Evolutionary conservation across 2,113 vertebrate genomes (phyloP).

Genomic region (Dasyornis broadbenti): DNA sequence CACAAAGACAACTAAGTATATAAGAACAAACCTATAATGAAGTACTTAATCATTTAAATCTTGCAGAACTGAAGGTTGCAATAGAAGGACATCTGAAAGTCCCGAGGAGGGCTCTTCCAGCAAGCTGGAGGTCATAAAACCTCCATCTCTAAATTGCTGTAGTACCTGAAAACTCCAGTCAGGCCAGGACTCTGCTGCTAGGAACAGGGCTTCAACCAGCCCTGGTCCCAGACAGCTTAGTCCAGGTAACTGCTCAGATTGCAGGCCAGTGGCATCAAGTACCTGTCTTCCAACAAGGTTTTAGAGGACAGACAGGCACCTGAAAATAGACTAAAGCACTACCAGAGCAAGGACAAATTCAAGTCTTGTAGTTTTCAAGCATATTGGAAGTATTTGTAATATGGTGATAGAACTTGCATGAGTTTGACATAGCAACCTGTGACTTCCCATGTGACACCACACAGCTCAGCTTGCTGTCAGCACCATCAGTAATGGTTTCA

Average conservation of each 20-base stretch:
- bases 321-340: background rate
- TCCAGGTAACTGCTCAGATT: background rate
- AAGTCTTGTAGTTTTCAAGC: background rate
- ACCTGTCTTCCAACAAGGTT: background rate
- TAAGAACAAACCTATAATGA: conserved; percentile 31
- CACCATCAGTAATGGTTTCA: background rate
- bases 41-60: conserved; percentile 28
- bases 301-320: background rate
- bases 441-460: background rate
- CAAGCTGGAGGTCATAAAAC: background rate
- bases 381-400: background rate
- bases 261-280: background rate
- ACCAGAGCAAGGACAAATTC: background rate
- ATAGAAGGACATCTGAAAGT: background rate
- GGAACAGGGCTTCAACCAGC: background rate
- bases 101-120: background rate
- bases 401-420: background rate
- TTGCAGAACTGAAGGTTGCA: conserved; percentile 62
- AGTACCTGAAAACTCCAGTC: conserved; percentile 13
- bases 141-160: background rate
- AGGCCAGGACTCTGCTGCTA: background rate
- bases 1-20: conserved; percentile 43
- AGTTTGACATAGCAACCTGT: background rate
- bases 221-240: background rate
- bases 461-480: background rate